A percentile compares a stretch with the other conserved stretches of the same genome.
phyloP scores from a whole-genome alignment of 2,113 vertebrate genomes.

The Paralichthys olivaceus region DNA sequence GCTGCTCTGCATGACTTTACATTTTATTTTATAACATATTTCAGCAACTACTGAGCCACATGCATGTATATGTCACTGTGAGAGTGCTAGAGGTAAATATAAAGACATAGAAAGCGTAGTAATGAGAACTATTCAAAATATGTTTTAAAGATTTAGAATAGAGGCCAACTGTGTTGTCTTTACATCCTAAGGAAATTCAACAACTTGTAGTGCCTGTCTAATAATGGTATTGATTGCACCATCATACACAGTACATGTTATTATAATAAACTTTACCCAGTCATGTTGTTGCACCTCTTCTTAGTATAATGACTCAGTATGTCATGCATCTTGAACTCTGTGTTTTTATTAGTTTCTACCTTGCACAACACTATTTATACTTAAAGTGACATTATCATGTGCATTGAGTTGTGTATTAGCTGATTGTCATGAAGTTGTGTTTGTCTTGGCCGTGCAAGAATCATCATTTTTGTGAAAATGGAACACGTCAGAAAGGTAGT shows the following conservation, averaged over 20 bases:
- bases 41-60: neutral
- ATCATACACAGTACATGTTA: conserved; percentile 5
- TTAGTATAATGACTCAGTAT: neutral
- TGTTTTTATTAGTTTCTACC: neutral
- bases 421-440: conserved; percentile 28
- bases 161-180: neutral
- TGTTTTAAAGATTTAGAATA: neutral
- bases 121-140: neutral
- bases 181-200: neutral
- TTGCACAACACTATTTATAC: conserved; percentile 19
- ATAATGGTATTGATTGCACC: neutral
- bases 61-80: neutral
- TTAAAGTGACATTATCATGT: conserved; percentile 28
- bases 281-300: conserved; percentile 1
- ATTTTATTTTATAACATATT: conserved; percentile 14
- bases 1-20: conserved; percentile 3
- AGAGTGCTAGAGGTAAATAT: neutral
- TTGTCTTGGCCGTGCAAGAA: conserved; percentile 13
- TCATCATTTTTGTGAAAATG: neutral
- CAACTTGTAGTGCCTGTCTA: neutral
- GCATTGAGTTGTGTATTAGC: conserved; percentile 39
- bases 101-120: too few relatives aligned
- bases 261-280: neutral
- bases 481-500: neutral
- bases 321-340: neutral